These are phyloP conservation scores for Amblyraja radiata DNA, from an alignment of 2,797 vertebrate species.

Conservation along the genomic window DNA sequence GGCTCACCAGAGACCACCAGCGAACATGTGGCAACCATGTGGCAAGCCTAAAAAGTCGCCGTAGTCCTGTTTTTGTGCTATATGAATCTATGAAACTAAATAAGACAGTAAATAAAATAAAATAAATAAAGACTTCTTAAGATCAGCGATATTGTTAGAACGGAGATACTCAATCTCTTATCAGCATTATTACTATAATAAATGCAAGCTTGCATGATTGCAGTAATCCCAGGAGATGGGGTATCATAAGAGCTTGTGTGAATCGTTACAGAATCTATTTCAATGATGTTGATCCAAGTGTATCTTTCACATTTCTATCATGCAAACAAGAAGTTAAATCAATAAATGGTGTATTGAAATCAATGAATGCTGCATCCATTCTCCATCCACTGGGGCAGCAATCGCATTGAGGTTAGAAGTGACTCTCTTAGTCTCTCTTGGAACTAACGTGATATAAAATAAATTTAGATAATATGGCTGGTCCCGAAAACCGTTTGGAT, in stretches of 20 bases:
- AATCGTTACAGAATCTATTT: not conserved
- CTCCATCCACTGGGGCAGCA: too few relatives aligned
- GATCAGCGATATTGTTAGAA: not conserved
- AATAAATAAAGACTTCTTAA: not conserved
- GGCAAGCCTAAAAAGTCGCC: too few relatives aligned
- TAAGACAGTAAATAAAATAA: not conserved
- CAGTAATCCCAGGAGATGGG: not conserved
- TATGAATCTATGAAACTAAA: too few relatives aligned
- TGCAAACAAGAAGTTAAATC: not conserved
- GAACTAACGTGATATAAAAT: too few relatives aligned
- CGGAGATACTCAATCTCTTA: not conserved
- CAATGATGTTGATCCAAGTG: not conserved
- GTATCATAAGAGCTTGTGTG: not conserved
- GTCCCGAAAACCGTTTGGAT: too few relatives aligned
- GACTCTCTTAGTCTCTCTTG: too few relatives aligned
- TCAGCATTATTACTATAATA: not conserved
- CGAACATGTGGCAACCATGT: too few relatives aligned
- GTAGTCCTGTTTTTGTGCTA: too few relatives aligned
- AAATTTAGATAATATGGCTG: too few relatives aligned
- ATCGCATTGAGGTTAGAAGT: too few relatives aligned
- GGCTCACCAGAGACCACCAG: too few relatives aligned
- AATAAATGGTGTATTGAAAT: not conserved
- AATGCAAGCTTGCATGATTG: not conserved
- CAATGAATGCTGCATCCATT: too few relatives aligned
- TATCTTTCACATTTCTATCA: not conserved